These are phyloP conservation scores for Leptinotarsa juncta DNA, from an alignment of 2,888 invertebrate species.

Conservation along the genomic window DNA sequence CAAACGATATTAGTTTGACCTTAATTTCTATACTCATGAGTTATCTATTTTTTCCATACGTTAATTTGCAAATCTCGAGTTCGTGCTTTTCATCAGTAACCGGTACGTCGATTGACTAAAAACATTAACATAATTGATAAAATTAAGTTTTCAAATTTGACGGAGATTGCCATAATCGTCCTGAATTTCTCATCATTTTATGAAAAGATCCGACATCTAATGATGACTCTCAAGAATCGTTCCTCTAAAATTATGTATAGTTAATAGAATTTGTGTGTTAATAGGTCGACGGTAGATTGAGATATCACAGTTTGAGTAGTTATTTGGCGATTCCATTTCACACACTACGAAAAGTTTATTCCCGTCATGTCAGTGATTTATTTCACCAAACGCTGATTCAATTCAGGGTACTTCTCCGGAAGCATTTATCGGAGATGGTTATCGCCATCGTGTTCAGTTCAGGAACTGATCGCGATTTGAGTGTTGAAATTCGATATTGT, in stretches of 20 bases:
- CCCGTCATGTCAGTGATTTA: no score
- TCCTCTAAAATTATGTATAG: constrained; percentile 7
- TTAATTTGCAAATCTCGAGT: constrained; percentile 10
- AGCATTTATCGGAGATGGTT: no score
- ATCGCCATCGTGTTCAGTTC: no score
- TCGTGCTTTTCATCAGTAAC: constrained; percentile 8
- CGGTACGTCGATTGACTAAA: constrained; percentile 4
- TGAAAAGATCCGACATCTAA: constrained; percentile 1
- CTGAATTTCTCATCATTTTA: constrained; percentile 15
- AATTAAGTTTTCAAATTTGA: constrained; percentile 22
- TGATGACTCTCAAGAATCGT: neutral
- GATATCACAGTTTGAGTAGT: neutral
- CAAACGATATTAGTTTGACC: neutral
- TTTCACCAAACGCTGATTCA: no score
- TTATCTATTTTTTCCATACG: neutral
- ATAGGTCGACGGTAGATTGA: neutral
- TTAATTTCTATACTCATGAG: neutral
- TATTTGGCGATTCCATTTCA: no score
- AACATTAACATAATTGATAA: constrained; percentile 18
- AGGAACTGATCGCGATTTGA: no score
- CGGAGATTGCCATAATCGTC: neutral
- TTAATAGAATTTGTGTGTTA: neutral
- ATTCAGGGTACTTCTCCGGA: no score
- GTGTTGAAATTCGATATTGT: no score
- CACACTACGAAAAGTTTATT: no score